Evolutionary conservation across 2,797 vertebrate species (phyloP).

Genomic region (Enteromius unitaeniatus): DNA sequence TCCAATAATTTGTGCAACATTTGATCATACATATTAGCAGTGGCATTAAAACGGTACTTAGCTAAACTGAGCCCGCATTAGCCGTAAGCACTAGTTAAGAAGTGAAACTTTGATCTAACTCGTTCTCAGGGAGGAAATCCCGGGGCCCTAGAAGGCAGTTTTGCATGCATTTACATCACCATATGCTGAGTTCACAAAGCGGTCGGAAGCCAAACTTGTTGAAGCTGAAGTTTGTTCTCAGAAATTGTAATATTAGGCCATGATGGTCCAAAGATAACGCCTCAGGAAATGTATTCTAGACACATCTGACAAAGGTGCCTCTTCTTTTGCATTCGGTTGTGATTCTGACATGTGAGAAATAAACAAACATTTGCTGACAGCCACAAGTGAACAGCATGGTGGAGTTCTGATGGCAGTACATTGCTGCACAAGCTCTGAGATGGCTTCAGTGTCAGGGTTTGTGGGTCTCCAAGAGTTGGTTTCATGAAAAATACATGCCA

Average conservation of each 20-base stretch:
- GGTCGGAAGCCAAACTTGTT: constrained; percentile 32
- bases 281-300: constrained; percentile 1
- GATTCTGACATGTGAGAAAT: constrained; percentile 12
- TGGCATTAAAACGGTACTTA: constrained; percentile 44
- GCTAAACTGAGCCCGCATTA: constrained; percentile 55
- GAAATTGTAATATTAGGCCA: neutral
- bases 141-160: constrained; percentile 36
- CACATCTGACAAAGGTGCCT: constrained; percentile 7
- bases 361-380: neutral
- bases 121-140: constrained; percentile 31
- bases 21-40: constrained; percentile 41
- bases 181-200: constrained; percentile 48
- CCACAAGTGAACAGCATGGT: neutral
- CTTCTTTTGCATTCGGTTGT: neutral
- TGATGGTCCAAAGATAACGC: constrained; percentile 9
- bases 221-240: constrained; percentile 19
- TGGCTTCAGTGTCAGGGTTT: constrained; percentile 41
- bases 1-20: constrained; percentile 33
- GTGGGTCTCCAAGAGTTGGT: constrained; percentile 26
- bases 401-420: neutral
- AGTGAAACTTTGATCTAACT: constrained; percentile 60
- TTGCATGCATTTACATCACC: constrained; percentile 55
- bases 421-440: constrained; percentile 1
- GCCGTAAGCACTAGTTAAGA: constrained; percentile 44
- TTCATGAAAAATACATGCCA: constrained; percentile 43